Evolutionary conservation across 2,888 invertebrate genomes (phyloP), one percentile per base, ranked within the genome.

Genomic region (Sminthurinus aureus): DNA sequence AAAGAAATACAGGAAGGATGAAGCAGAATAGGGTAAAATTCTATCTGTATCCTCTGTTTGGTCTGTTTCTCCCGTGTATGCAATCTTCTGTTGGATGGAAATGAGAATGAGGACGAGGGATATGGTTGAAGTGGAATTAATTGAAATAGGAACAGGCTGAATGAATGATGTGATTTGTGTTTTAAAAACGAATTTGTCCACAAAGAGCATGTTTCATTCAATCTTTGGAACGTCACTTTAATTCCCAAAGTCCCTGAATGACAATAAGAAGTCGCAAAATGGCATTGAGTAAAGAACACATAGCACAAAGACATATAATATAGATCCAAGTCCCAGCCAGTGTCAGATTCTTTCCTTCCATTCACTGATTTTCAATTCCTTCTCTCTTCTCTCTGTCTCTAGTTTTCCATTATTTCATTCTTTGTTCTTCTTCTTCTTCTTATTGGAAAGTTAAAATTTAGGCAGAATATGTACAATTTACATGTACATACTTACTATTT

Each of bases 61-160:
- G 38, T 71, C 71, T 71, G 8, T 71, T 69, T n/a, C n/a, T 26
- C 26, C 71, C 24, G 24, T 26, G 26, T 58, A 58, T 9, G 38
- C 15, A 11, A 11, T 67, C 0, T 67, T 0, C 67, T 67, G 11
- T 67, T 38, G 38, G 38, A 38, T 38, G 38, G 38, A 38, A 38
- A 38, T 6, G 50, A 2, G 38, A 67, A 38, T 67, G 79, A 69
- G 80, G 71, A 71, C 13, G 69, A 13, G 24, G 11, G 50, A 71
- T 71, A 80, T 80, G 80, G 80, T 80, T 80, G 80, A 67, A 71
- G 77, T 69, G 69, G 82, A 76, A 69, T 82, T 82, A 82, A 82
- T 82, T 82, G 82, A 82, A 82, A 82, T 77, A 69, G 66, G 82
- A 82, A 76, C 67, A 66, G 51, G 69, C 51, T 81, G 76, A 76